Conservation (phyloP, 2,888 invertebrate genomes). For the Minunthozetes semirufus region DNA sequence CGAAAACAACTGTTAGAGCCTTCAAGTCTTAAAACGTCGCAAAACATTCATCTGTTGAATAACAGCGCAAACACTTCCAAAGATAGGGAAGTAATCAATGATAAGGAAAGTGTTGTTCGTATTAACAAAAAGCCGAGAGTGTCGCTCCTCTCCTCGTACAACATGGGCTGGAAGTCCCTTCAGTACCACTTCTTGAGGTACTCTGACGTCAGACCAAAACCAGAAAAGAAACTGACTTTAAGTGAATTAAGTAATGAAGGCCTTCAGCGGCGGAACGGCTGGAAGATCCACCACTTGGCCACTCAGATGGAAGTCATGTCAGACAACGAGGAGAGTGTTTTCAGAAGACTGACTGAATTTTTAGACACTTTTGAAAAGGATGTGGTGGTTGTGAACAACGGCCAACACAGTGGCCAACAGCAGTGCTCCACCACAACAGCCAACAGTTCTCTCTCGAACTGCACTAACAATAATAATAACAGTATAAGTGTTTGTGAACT, state of each 20-base stretch:
- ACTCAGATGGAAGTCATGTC: constrained; percentile 83
- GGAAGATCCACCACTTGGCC: constrained; percentile 87
- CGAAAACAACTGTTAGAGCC: constrained; percentile 79
- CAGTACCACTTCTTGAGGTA: constrained; percentile 67
- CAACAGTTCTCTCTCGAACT: neutral
- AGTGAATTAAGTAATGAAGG: constrained; percentile 85
- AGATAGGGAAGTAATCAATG: neutral
- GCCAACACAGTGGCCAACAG: too few species aligned
- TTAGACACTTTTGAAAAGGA: constrained; percentile 35
- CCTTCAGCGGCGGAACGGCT: constrained; percentile 79
- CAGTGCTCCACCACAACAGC: constrained; percentile 10
- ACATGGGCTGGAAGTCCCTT: constrained; percentile 63
- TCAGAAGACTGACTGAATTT: constrained; percentile 25
- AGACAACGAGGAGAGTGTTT: constrained; percentile 34
- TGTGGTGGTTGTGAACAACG: neutral
- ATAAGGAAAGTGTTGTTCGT: constrained; percentile 30
- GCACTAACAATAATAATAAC: neutral
- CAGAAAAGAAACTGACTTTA: constrained; percentile 75
- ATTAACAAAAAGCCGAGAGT: constrained; percentile 40
- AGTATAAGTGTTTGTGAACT: neutral
- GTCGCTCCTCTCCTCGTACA: constrained; percentile 58
- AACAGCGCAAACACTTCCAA: constrained; percentile 12
- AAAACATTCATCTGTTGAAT: constrained; percentile 26
- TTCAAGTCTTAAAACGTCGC: constrained; percentile 26
- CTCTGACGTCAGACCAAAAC: constrained; percentile 76